Percentiles rank a stretch among this genome's conserved stretches.
phyloP scores from a whole-genome alignment of 2,113 vertebrate genomes.

The Eolophus roseicapilla region DNA sequence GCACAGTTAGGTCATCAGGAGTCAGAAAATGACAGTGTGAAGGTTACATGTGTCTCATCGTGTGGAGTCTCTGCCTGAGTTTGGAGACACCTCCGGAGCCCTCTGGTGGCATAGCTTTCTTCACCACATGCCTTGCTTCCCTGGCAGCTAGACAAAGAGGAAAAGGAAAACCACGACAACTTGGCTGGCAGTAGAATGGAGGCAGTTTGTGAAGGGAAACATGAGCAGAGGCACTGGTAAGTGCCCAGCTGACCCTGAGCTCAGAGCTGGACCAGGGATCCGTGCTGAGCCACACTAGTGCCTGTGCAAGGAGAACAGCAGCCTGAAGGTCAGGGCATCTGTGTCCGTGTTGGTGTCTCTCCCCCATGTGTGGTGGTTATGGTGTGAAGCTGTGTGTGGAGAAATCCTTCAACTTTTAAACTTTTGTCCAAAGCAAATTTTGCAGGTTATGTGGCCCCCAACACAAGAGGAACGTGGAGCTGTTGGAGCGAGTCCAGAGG shows the following conservation, averaged over 20 bases:
- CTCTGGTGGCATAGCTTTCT: not conserved
- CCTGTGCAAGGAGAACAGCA: not conserved
- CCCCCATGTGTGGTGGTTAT: too few species aligned
- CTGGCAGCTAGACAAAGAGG: not conserved
- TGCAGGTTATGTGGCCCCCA: not conserved
- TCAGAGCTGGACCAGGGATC: rapidly evolving
- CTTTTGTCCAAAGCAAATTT: not conserved
- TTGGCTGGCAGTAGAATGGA: not conserved
- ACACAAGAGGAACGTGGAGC: not conserved
- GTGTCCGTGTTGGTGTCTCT: rapidly evolving
- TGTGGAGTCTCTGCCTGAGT: not conserved
- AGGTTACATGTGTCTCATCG: not conserved
- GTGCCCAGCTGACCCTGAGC: not conserved
- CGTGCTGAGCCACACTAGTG: not conserved
- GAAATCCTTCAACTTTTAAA: not conserved
- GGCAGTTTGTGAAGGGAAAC: not conserved
- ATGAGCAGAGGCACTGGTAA: not conserved
- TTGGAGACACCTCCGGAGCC: not conserved
- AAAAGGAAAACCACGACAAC: not conserved
- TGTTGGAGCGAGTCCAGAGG: not conserved
- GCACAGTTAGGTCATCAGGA: not conserved
- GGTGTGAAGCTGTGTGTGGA: not conserved
- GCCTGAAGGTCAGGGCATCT: rapidly evolving
- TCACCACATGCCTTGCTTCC: not conserved
- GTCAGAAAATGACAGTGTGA: not conserved